Percentiles rank a stretch among this genome's conserved stretches.
phyloP scores from a whole-genome alignment of 2,888 invertebrate species.

The Kuschelorhynchus macadamiae region DNA sequence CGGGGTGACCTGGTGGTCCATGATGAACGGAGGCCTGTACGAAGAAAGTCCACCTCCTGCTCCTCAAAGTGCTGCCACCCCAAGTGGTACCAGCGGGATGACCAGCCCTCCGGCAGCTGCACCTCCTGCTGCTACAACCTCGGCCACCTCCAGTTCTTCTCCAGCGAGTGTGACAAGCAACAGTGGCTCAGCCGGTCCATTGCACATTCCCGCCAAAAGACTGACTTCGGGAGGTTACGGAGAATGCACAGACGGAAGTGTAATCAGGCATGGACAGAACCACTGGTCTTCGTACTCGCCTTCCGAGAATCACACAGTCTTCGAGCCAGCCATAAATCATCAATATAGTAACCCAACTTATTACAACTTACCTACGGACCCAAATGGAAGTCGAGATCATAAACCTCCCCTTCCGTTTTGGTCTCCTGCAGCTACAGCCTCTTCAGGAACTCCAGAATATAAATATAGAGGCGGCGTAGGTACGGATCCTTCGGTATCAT shows the following conservation, averaged over 20 bases:
- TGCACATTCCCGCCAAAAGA: slow-evolving; percentile 94
- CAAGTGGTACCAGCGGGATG: slow-evolving; percentile 73
- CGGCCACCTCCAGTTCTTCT: slow-evolving; percentile 76
- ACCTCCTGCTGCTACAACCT: slow-evolving; percentile 76
- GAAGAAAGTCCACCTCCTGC: slow-evolving; percentile 75
- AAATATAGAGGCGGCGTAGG: slow-evolving; percentile 71
- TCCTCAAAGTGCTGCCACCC: slow-evolving; percentile 70
- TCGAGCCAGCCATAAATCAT: slow-evolving; percentile 76
- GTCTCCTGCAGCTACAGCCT: slow-evolving; percentile 75
- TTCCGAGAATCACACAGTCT: slow-evolving; percentile 72
- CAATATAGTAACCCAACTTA: slow-evolving; percentile 84
- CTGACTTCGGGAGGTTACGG: slow-evolving; percentile 70
- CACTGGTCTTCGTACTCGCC: slow-evolving; percentile 81
- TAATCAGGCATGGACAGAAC: slow-evolving; percentile 80
- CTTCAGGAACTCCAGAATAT: slow-evolving; percentile 74
- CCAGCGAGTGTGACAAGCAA: slow-evolving; percentile 75
- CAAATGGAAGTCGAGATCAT: slow-evolving; percentile 73
- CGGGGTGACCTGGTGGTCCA: slow-evolving; percentile 88
- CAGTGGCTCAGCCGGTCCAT: slow-evolving; percentile 81
- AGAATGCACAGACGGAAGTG: slow-evolving; percentile 71
- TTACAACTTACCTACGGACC: slow-evolving; percentile 80
- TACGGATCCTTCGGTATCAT: slow-evolving; percentile 71
- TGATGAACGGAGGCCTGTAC: slow-evolving; percentile 87
- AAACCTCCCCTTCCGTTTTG: slow-evolving; percentile 77
- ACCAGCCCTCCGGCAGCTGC: slow-evolving; percentile 67